phyloP scores from a whole-genome alignment of 2,888 invertebrate species.

The Melipona bicolor region DNA sequence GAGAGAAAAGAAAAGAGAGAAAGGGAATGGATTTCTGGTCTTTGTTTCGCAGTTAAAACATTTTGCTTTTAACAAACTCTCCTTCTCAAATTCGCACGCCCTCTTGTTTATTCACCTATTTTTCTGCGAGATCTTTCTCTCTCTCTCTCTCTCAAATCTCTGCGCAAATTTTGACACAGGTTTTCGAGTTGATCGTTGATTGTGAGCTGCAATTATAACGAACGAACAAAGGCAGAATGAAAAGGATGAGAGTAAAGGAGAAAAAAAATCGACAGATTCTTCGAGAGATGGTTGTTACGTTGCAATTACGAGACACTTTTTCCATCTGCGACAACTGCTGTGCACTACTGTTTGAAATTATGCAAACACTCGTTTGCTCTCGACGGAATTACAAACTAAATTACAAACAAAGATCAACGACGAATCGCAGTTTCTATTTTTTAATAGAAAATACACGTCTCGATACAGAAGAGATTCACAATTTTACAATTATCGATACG shows the following conservation, averaged over 20 bases:
- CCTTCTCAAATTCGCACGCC: conserved; percentile 18
- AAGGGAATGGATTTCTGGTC: conserved; percentile 41
- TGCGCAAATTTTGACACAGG: not conserved
- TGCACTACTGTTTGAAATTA: not conserved
- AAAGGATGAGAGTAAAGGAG: not conserved
- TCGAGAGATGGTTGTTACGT: not conserved
- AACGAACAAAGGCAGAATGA: not conserved
- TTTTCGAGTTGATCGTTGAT: not conserved
- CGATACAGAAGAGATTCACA: too few relatives aligned
- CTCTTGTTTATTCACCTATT: conserved; percentile 22
- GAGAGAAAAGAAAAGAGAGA: conserved; percentile 9
- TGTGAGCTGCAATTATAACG: not conserved
- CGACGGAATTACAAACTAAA: too few relatives aligned
- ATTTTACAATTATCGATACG: too few relatives aligned
- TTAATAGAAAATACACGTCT: too few relatives aligned
- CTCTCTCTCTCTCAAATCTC: not conserved
- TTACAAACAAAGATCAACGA: too few relatives aligned
- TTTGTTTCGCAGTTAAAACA: conserved; percentile 47
- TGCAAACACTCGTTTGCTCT: not conserved
- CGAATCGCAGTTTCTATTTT: too few relatives aligned
- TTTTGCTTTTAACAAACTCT: conserved; percentile 45
- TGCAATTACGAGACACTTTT: conserved; percentile 3
- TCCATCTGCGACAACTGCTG: not conserved
- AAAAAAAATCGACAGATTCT: not conserved
- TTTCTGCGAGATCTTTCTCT: not conserved